Evolutionary conservation across 2,888 invertebrate species (phyloP).

Genomic region (Drosophila atripex): DNA sequence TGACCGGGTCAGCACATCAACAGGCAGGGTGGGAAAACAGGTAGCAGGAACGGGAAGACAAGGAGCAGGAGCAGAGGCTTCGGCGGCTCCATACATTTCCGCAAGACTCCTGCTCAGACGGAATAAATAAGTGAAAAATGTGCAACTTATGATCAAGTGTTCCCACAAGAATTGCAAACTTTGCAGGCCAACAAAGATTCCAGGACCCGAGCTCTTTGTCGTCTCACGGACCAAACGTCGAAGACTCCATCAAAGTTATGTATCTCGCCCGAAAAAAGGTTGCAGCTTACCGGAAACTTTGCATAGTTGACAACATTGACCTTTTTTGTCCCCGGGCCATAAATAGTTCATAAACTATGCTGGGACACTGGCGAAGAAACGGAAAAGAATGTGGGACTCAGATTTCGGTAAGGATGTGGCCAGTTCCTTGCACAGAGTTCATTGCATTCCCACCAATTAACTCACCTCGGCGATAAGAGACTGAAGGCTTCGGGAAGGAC

Average conservation of each 20-base stretch:
- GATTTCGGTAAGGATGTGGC: background rate
- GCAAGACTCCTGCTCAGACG: slow-evolving; percentile 20
- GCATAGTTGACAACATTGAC: slow-evolving; percentile 75
- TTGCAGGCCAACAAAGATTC: slow-evolving; percentile 46
- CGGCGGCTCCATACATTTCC: slow-evolving; percentile 55
- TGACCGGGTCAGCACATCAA: slow-evolving; percentile 42
- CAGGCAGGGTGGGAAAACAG: slow-evolving; percentile 11
- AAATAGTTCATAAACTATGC: slow-evolving; percentile 75
- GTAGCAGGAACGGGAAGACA: background rate
- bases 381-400: background rate
- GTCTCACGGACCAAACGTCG: slow-evolving; percentile 61
- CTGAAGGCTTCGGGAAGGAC: no score
- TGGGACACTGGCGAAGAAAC: background rate
- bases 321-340: slow-evolving; percentile 55
- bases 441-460: slow-evolving; percentile 58
- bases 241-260: slow-evolving; percentile 77
- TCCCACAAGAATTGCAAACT: slow-evolving; percentile 79
- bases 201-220: slow-evolving; percentile 54
- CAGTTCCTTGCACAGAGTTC: slow-evolving; percentile 36
- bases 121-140: slow-evolving; percentile 75
- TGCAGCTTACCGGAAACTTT: slow-evolving; percentile 49
- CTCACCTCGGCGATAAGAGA: background rate
- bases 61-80: slow-evolving; percentile 25
- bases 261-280: slow-evolving; percentile 46
- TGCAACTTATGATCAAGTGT: slow-evolving; percentile 78